Base-by-base conservation (phyloP, 2,888 invertebrate genomes). In the Tachina lurida region DNA sequence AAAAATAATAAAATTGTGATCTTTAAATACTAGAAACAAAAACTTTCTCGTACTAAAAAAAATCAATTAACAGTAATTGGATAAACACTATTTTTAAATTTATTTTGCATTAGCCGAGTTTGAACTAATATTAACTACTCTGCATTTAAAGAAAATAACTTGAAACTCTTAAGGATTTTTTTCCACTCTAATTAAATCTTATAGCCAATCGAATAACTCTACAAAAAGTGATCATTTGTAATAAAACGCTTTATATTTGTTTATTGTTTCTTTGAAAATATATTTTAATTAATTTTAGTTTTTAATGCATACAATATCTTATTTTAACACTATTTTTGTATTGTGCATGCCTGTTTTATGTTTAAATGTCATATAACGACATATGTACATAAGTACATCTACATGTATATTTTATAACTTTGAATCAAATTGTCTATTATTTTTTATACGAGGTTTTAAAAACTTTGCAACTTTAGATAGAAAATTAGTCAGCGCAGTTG, bases 21-120 rank as follows among this genome's bases (percentile, higher is more conserved):
- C 87, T 84, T 87, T 88, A 31, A 80, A 60, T 63, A 60, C 87
- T 88, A 89, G 47, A 65, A 65, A 47, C 39, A 63, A 78, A 70
- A 63, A 45, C n/a, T 19, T 5, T n/a, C n/a, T n/a, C n/a, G n/a
- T 86, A 86, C 89, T 87, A 31, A 31, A 31, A 89, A 90, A 89
- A 87, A 87, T 85, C 86, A 74, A 79, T 81, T 84, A 87, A 85
- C 83, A 84, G 58, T 68, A 63, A 78, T 89, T 87, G 70, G 78
- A 87, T 88, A 86, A 70, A 85, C 85, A 87, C 10, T 43, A 67
- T 47, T 43, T 45, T 87, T 87, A 87, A 88, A 86, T 88, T 58
- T 88, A 77, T 86, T 87, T 70, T 88, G 88, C 76, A 88, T 67
- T 88, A 87, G 88, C 77, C 78, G 70, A 77, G 73, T 84, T 86